These are phyloP conservation scores for Drosophila longiperda DNA, from an alignment of 2,888 invertebrate genomes.

Conservation along the genomic window DNA sequence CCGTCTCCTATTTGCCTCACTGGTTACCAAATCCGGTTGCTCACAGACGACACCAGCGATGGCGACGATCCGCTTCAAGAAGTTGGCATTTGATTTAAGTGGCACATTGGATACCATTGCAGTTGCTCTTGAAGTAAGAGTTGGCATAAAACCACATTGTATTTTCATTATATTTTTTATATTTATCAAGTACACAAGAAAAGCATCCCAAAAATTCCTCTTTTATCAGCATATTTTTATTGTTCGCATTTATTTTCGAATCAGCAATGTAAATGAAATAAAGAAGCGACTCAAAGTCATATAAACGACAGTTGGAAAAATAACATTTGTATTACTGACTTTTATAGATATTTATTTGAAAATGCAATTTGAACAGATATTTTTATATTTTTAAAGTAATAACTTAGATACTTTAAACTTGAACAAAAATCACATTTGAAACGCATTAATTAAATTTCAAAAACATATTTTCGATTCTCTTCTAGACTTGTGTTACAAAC, in stretches of 20 bases:
- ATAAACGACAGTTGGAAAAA: too few species aligned
- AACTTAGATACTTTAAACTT: neutral
- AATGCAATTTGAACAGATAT: neutral
- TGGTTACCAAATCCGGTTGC: constrained; percentile 3
- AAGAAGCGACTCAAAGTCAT: too few species aligned
- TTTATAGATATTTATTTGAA: neutral
- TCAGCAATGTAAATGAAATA: too few species aligned
- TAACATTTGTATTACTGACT: neutral
- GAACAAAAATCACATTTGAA: neutral
- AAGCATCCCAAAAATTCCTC: neutral
- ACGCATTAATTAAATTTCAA: neutral
- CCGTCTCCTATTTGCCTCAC: neutral
- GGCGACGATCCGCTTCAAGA: neutral
- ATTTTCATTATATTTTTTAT: neutral
- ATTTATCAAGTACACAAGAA: neutral
- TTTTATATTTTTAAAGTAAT: neutral
- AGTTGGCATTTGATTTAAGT: neutral
- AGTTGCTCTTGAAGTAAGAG: neutral
- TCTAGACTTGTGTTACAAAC: neutral
- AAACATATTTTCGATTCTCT: neutral
- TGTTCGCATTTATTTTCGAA: too few species aligned
- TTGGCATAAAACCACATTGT: neutral
- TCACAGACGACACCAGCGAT: neutral
- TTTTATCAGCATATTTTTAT: neutral
- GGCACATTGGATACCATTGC: neutral